Evolutionary conservation across 2,113 vertebrate species (phyloP).

Genomic region (Orycteropus afer): DNA sequence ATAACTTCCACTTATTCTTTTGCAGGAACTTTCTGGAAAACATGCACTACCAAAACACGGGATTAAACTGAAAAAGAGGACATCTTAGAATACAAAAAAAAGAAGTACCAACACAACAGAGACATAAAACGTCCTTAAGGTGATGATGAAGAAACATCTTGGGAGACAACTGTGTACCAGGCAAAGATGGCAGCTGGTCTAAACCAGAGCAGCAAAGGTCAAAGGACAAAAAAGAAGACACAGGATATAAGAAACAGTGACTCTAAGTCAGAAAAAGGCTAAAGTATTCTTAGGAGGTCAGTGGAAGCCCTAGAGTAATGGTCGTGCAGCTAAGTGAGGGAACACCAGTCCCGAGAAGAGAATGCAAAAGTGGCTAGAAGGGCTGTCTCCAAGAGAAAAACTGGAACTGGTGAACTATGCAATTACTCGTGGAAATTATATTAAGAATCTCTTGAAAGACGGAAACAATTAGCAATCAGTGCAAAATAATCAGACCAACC

Average conservation of each 20-base stretch:
- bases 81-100: neutral
- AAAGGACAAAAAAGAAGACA: neutral
- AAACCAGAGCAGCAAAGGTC: neutral
- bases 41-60: neutral
- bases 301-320: neutral
- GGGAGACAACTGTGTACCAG: neutral
- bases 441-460: neutral
- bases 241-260: neutral
- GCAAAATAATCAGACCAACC: neutral
- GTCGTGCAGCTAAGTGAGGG: fast-evolving
- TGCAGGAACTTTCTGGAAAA: constrained; percentile 1
- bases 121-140: neutral
- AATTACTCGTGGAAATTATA: neutral
- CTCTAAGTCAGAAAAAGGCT: neutral
- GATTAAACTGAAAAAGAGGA: neutral
- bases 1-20: neutral
- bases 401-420: neutral
- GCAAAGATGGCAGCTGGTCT: fast-evolving
- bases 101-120: neutral
- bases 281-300: neutral
- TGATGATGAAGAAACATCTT: neutral
- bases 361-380: fast-evolving
- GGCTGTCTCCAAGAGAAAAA: neutral
- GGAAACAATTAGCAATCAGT: neutral
- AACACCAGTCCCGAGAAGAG: too few relatives aligned